Evolutionary conservation across 2,888 invertebrate genomes (phyloP), one percentile per base, ranked within the genome.

Genomic region (Andricus quercusramuli): DNA sequence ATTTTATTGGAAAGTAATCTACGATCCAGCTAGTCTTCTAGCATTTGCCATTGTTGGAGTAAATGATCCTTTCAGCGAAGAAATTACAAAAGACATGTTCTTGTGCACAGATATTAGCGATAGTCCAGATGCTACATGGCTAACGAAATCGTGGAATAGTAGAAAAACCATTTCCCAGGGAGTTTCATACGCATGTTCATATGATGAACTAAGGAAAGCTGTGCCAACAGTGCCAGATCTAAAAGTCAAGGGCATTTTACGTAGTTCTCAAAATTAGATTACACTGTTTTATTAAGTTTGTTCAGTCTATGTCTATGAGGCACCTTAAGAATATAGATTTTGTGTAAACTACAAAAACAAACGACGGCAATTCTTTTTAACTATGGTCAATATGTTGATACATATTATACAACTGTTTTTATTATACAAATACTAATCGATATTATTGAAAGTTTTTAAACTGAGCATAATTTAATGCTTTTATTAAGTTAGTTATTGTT

Each of bases 181-280:
- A 0, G 94, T 94, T 90, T 94, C 94, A 70, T 95, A 95, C 90
- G 95, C 95, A 86, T 96, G 96, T 89, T 92, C 93, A 1, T 93
- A 96, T 29, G 92, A 93, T 37, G 95, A 95, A 82, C 94, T 96
- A 86, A 93, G 94, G 65, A 92, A 93, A 83, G 91, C 91, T 2
- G 92, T 96, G 9, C 92, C 93, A 0, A 93, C 94, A 83, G 89
- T 95, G n/a, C 95, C 95, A 0, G 84, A 90, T 3, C 93, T 95
- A 74, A 76, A 68, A 56, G 29, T 79, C 13, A 56, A 41, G 3
- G 79, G 79, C 13, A 67, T 76, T 25, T 67, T 79, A 47, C 11
- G 20, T 4, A n/a, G n/a, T 56, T 32, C 29, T 3, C 51, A n/a
- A 4, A 22, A 20, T 22, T 74, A 51, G 4, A 11, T 20, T 13